phyloP scores from a whole-genome alignment of 2,888 invertebrate species.

The Nephrotoma flavescens region DNA sequence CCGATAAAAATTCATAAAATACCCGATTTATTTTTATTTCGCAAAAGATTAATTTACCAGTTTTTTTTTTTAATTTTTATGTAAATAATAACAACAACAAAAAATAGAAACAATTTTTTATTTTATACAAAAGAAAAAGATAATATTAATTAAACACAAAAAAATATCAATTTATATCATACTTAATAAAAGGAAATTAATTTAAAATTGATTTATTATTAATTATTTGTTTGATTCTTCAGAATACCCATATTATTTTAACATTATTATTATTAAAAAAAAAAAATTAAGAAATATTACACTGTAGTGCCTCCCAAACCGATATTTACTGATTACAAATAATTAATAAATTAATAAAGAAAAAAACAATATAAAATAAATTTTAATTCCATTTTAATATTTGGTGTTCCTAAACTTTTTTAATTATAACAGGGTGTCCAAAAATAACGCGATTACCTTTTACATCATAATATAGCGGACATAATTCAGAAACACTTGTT shows the following conservation, averaged over 20 bases:
- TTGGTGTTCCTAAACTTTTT: background rate
- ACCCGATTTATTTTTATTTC: background rate
- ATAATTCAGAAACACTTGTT: too few species aligned
- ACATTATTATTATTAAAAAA: background rate
- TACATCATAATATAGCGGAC: too few species aligned
- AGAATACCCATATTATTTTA: background rate
- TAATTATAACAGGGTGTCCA: background rate
- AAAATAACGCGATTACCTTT: too few species aligned
- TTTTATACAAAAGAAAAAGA: background rate
- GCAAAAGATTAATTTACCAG: background rate
- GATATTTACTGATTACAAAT: background rate
- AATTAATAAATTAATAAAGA: slow-evolving; percentile 10
- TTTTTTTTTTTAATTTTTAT: background rate
- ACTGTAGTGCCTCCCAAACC: slow-evolving; percentile 21
- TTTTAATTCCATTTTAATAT: background rate
- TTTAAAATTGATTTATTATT: background rate
- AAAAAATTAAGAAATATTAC: slow-evolving; percentile 11
- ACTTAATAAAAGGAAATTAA: background rate
- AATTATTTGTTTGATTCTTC: slow-evolving; percentile 3
- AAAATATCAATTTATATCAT: background rate
- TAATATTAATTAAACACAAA: background rate
- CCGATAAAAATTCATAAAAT: background rate
- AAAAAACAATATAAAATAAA: slow-evolving; percentile 9
- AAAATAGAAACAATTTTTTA: background rate
- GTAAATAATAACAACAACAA: background rate